phyloP scores from a whole-genome alignment of 2,888 invertebrate genomes.

The Tethea ocularis region DNA sequence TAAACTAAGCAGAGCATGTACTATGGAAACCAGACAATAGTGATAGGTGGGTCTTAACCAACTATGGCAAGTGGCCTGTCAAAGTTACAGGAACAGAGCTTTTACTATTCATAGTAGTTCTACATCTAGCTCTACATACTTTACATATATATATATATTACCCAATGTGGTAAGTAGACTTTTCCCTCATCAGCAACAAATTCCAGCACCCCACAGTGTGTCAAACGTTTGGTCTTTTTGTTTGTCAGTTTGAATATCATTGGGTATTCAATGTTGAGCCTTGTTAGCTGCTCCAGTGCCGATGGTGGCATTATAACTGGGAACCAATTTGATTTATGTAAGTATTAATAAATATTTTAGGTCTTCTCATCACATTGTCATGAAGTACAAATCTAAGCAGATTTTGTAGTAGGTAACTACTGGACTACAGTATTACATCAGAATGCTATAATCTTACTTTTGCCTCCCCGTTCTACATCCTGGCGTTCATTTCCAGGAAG shows the following conservation, averaged over 20 bases:
- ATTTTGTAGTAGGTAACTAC: no score
- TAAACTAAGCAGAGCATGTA: no score
- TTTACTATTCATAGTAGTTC: no score
- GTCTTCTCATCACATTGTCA: no score
- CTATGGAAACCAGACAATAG: no score
- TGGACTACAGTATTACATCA: not conserved
- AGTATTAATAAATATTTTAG: no score
- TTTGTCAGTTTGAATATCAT: constrained; percentile 99
- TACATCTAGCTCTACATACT: no score
- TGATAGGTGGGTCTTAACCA: no score
- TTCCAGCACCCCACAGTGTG: constrained; percentile 98
- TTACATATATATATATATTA: constrained; percentile 62
- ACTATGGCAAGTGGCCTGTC: no score
- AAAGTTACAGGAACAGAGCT: no score
- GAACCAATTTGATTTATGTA: constrained; percentile 47
- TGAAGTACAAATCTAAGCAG: no score
- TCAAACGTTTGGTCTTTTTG: constrained; percentile 91
- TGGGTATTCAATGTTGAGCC: constrained; percentile 98
- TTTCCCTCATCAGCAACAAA: constrained; percentile 99
- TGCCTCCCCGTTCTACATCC: constrained; percentile 97
- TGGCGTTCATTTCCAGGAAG: constrained; percentile 96
- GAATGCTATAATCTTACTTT: constrained; percentile 86
- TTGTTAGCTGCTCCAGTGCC: constrained; percentile 95
- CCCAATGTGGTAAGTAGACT: constrained; percentile 99
- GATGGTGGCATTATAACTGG: constrained; percentile 99